Percentiles rank a stretch among this genome's conserved stretches.
These are phyloP conservation scores for Mycteria americana DNA, from an alignment of 2,797 vertebrate species.

Conservation along the genomic window DNA sequence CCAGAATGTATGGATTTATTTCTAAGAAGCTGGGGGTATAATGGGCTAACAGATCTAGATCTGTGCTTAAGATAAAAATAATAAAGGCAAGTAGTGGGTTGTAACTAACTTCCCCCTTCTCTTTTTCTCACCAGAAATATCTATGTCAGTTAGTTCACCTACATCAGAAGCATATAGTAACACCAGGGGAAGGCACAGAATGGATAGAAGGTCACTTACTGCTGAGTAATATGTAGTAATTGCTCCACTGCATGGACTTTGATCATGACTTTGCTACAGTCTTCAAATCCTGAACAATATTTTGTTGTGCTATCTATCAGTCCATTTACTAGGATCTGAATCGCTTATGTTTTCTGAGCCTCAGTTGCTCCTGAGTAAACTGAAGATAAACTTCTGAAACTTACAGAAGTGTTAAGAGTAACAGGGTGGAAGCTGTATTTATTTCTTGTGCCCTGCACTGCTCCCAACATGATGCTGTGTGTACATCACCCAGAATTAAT, in stretches of 20 bases:
- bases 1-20: not conserved
- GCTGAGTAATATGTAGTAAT: not conserved
- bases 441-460: not conserved
- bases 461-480: not conserved
- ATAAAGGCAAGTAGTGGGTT: not conserved
- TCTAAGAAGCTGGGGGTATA: not conserved
- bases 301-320: not conserved
- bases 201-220: not conserved
- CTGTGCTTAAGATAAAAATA: not conserved
- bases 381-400: not conserved
- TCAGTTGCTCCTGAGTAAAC: not conserved
- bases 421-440: not conserved
- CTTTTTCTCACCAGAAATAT: not conserved
- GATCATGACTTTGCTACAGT: not conserved
- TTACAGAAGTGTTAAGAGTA: not conserved
- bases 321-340: accelerated
- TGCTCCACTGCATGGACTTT: not conserved
- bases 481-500: not conserved
- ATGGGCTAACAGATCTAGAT: not conserved
- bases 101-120: not conserved
- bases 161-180: not conserved
- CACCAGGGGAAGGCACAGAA: not conserved
- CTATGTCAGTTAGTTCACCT: not conserved
- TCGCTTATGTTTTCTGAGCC: not conserved
- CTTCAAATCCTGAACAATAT: not conserved